A percentile compares a stretch with the other conserved stretches of the same genome.
Conservation (phyloP, 1,140 invertebrate genomes). For the Caenorhabditis latens region DNA sequence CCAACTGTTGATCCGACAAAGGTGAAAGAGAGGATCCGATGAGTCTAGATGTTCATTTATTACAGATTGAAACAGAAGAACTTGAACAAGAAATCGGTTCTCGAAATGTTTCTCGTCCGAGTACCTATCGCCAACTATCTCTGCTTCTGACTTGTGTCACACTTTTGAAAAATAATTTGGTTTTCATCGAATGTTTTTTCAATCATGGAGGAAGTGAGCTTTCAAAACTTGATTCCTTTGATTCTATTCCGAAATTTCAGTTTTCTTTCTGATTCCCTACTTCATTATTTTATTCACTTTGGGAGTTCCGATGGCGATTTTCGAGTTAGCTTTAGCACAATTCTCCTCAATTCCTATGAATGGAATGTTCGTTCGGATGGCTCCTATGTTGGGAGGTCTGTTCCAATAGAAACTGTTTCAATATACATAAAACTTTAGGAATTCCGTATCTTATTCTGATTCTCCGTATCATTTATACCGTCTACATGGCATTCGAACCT, state of each 20-base stretch:
- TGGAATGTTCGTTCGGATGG: not conserved
- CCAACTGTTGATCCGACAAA: constrained; percentile 3
- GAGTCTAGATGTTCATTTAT: not conserved
- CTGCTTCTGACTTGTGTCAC: constrained; percentile 33
- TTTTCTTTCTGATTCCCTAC: constrained; percentile 19
- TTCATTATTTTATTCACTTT: constrained; percentile 33
- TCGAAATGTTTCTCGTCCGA: not conserved
- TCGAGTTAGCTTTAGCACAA: constrained; percentile 23
- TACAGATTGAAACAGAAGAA: constrained; percentile 36
- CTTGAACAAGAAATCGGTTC: constrained; percentile 37
- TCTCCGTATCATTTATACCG: constrained; percentile 16
- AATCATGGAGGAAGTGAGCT: constrained; percentile 23
- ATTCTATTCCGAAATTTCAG: not conserved
- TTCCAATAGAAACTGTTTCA: not conserved
- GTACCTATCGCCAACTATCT: constrained; percentile 29
- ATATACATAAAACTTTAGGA: not conserved
- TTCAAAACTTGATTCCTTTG: not conserved
- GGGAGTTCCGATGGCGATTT: constrained; percentile 31
- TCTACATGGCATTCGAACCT: constrained; percentile 26
- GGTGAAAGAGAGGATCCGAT: not conserved
- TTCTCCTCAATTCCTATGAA: constrained; percentile 17
- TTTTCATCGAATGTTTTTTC: constrained; percentile 51
- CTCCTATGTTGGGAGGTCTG: constrained; percentile 18
- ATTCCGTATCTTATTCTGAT: not conserved
- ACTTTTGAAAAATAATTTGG: constrained; percentile 36